Evolutionary conservation across 2,113 vertebrate species (phyloP), one percentile per base, ranked within the genome.

Genomic region (Paralichthys olivaceus): DNA sequence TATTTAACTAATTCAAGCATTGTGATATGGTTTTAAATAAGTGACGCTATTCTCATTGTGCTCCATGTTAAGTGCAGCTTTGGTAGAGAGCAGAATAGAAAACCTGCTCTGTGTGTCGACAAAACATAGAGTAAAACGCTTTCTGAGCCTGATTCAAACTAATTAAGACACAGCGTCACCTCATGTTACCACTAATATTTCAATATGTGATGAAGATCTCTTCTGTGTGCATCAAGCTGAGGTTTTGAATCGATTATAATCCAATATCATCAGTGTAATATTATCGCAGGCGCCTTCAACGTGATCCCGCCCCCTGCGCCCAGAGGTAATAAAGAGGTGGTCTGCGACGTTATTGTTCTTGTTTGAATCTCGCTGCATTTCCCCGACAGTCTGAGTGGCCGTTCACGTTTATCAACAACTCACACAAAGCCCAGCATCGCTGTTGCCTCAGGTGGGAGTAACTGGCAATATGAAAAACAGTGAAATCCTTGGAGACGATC

Each of bases 321-420:
- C 83, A 82, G 79, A 89, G 71, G 67, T 89, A 90, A 91, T 89
- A 89, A 87, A 84, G 70, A 80, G 76, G 69, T 79, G 80, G 80
- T 56, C 40, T 83, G 71, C 34, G n/a, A 51, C 76, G 73, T 83
- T 70, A 84, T 81, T 83, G 69, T 73, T 56, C 69, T 67, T 82
- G 53, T 81, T 77, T 84, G 75, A 81, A 65, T 62, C 66, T 47
- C 4, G 6, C 58, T 32, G 56, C 40, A 57, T 22, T 84, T 85
- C 68, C 75, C 15, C 4, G 56, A 61, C 69, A 59, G 66, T 70
- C 62, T 65, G 68, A 83, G 70, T 2, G 32, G 23, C 34, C 60
- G 80, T 77, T n/a, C 75, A 77, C 68, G 73, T 87, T 82, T 86
- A 87, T 88, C 83, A 80, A 60, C 80, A 82, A 47, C 66, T 79